Evolutionary conservation across 2,888 invertebrate genomes (phyloP).

Genomic region (Arenicola marina): DNA sequence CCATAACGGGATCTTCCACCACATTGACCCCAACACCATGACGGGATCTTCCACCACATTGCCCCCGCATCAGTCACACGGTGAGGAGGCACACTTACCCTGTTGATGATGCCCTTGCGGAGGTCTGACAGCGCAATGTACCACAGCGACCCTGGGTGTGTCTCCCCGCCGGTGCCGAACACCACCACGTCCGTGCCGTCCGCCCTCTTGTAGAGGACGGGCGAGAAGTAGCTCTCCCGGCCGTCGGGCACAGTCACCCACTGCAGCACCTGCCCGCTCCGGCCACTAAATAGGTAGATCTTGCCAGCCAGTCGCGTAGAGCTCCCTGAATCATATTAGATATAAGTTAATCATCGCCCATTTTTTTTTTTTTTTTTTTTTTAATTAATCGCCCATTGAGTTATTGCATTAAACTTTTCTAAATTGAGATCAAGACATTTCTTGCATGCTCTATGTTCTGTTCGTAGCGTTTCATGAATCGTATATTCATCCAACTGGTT

Average conservation of each 20-base stretch:
- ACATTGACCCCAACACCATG: too few relatives aligned
- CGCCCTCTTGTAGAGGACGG: constrained; percentile 61
- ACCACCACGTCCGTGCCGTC: constrained; percentile 68
- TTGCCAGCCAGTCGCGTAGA: constrained; percentile 66
- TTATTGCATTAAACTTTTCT: too few relatives aligned
- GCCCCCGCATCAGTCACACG: too few relatives aligned
- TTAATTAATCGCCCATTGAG: too few relatives aligned
- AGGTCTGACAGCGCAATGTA: constrained; percentile 67
- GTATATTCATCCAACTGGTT: too few relatives aligned
- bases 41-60: too few relatives aligned
- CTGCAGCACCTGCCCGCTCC: constrained; percentile 70
- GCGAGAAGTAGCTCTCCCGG: constrained; percentile 75
- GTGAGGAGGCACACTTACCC: too few relatives aligned
- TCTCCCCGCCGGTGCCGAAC: constrained; percentile 77
- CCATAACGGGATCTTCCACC: too few relatives aligned
- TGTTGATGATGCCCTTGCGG: constrained; percentile 50
- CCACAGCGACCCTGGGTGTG: constrained; percentile 74
- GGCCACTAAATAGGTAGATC: constrained; percentile 74
- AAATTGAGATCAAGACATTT: too few relatives aligned
- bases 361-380: not conserved
- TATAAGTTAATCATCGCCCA: constrained; percentile 2
- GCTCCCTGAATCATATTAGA: constrained; percentile 58
- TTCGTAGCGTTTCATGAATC: too few relatives aligned
- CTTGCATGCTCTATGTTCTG: too few relatives aligned
- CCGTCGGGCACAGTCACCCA: constrained; percentile 68